Base-by-base conservation (phyloP, 2,797 vertebrate genomes). In the Pterois miles region DNA sequence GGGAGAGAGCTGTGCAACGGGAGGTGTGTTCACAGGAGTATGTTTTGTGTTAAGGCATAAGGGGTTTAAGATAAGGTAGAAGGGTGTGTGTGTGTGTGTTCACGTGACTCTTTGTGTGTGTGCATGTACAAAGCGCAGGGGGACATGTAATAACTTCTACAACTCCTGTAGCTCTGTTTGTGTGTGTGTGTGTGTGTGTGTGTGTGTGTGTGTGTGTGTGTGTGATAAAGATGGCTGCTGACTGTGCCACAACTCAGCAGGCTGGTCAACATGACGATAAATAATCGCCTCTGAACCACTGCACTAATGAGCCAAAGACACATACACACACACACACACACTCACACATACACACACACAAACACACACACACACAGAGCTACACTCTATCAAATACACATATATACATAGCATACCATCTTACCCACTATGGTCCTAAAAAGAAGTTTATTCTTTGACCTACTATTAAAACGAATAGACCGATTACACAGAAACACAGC, bases 231-330 rank as follows among this genome's bases (percentile, higher is more conserved):
- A 91, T 82, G 84, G 63, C 87, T 86, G 88, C 90, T 85, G 84
- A 91, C 88, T 90, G 84, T 84, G 89, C 85, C 84, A 88, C 89
- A 87, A 79, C 89, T 87, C 92, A 92, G 91, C 91, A 87, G 86
- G 88, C 76, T 72, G 70, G 80, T 71, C 63, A 82, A 91, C 84
- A 89, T 85, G 86, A 89, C 67, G 50, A 92, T 88, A 90, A 94
- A 90, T 93, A 92, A 92, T 91, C 68, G 43, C 80, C 77, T 89
- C 78, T 79, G 83, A 91, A 89, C 80, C 71, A 76, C 76, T 75
- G 85, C 78, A 82, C 87, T 91, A 91, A 94, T 91, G 91, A 94
- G 83, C 71, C 83, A 90, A 48, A 74, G 76, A 81, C 72, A 73
- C 46, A 31, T 8, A 60, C 53, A 43, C 31, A 53, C 16, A 66